Conservation (phyloP, 2,797 vertebrate genomes). For the Spatula versicolor region DNA sequence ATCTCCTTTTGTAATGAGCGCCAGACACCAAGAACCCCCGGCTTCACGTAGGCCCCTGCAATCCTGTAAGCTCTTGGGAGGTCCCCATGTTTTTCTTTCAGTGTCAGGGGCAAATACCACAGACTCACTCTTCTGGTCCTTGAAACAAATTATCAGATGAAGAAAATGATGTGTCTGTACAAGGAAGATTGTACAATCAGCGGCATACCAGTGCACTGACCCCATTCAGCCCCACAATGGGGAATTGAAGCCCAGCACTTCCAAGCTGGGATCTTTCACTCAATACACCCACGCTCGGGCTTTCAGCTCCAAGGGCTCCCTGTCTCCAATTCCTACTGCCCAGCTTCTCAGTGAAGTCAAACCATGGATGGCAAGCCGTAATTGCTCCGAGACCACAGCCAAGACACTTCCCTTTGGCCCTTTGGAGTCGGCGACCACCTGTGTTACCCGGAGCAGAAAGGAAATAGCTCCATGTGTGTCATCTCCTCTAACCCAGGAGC, state of each 20-base stretch:
- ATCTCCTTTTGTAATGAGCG: background rate
- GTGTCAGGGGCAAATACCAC: slow-evolving; percentile 7
- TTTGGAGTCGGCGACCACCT: fast-evolving
- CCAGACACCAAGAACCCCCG: background rate
- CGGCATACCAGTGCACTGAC: slow-evolving; percentile 55
- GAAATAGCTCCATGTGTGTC: fast-evolving
- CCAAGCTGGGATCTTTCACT: background rate
- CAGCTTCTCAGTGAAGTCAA: background rate
- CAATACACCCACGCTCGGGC: background rate
- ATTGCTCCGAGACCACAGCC: fast-evolving
- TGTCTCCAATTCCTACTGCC: background rate
- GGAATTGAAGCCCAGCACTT: background rate
- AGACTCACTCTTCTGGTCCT: slow-evolving; percentile 52
- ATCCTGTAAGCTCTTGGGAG: slow-evolving; percentile 9
- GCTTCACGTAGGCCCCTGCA: background rate
- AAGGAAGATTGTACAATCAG: background rate
- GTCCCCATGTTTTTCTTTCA: slow-evolving; percentile 23
- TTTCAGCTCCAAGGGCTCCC: fast-evolving
- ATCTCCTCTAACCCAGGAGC: background rate
- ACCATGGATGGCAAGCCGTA: background rate
- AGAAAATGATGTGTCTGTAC: background rate
- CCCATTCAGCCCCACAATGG: background rate
- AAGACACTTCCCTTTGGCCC: too few relatives aligned
- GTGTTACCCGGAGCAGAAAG: background rate
- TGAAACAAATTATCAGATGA: slow-evolving; percentile 37